Evolutionary conservation across 2,113 vertebrate species (phyloP), one percentile per base, ranked within the genome.

Genomic region (Bufo bufo): DNA sequence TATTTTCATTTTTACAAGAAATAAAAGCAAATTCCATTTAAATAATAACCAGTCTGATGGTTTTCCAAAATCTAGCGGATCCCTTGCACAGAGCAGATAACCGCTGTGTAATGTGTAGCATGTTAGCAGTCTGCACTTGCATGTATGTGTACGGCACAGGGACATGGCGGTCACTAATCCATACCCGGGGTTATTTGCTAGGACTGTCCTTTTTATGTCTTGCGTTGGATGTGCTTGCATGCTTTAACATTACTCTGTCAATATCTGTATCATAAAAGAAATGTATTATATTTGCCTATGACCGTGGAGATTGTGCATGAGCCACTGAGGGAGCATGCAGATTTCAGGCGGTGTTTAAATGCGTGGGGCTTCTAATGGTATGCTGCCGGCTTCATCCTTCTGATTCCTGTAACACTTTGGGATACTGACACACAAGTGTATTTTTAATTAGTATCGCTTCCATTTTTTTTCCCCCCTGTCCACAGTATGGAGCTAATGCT

Each of bases 71-170:
- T 90, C 91, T 91, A 91, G 94, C 95, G 95, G 96, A 95, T 94
- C 94, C 94, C 92, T 94, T 95, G 93, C 95, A 94, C 94, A 92
- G 93, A 43, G 85, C 94, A 92, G 85, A 90, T 50, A 94, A 91
- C 95, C 92, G 92, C 92, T 91, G 89, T 90, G 77, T 17, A 14
- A 52, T 92, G 87, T 92, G 90, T 92, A 91, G 95, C 95, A 96
- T 96, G 94, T 81, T 59, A 69, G 89, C 87, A 80, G 90, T 90
- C 89, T 90, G 90, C 90, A 89, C 85, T 90, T 95, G 96, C 96
- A 96, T 95, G 95, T 90, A 87, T 54, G 84, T 61, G 17, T 47
- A 66, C 20, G 43, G 80, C 47, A 5, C 14, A 8, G 49, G 13
- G 33, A 43, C 13, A 33, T 54, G 45, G 82, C 63, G 54, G 23